Evolutionary conservation across 1,140 invertebrate species (phyloP).

Genomic region (Phocides pigmalion): DNA sequence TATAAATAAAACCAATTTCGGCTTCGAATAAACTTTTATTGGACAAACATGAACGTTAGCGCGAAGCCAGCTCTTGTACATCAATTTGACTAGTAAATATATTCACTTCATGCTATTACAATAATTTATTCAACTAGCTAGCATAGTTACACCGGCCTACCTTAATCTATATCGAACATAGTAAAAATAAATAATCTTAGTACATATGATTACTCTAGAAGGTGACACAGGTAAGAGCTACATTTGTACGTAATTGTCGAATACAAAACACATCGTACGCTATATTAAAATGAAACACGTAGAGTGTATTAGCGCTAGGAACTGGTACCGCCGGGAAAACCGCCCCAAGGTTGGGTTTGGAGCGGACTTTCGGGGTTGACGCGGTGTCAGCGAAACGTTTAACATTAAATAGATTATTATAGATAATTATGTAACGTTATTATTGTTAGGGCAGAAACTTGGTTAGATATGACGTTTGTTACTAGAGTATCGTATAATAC

Average conservation of each 20-base stretch:
- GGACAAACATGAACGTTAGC: constrained; percentile 64
- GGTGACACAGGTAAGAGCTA: constrained; percentile 64
- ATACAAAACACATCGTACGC: constrained; percentile 18
- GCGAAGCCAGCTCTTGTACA: constrained; percentile 67
- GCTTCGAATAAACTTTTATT: constrained; percentile 79
- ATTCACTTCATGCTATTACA: constrained; percentile 37
- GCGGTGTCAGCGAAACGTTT: constrained; percentile 9
- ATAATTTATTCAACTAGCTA: constrained; percentile 56
- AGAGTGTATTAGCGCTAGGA: constrained; percentile 57
- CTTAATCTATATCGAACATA: constrained; percentile 48
- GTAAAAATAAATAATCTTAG: constrained; percentile 56
- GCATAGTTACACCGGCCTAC: constrained; percentile 46
- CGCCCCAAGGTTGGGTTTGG: constrained; percentile 15
- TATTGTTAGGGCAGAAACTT: constrained; percentile 15
- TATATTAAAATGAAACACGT: constrained; percentile 22
- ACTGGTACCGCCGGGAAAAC: constrained; percentile 43
- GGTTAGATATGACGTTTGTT: constrained; percentile 55
- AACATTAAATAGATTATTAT: constrained; percentile 13
- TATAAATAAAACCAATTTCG: constrained; percentile 59
- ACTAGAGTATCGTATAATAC: constrained; percentile 35
- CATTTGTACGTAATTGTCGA: constrained; percentile 59
- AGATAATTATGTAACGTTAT: constrained; percentile 7
- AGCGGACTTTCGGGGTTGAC: constrained; percentile 8
- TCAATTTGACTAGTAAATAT: constrained; percentile 67
- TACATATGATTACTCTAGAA: constrained; percentile 61